Evolutionary conservation across 2,113 vertebrate genomes (phyloP).

Genomic region (Alligator sinensis): DNA sequence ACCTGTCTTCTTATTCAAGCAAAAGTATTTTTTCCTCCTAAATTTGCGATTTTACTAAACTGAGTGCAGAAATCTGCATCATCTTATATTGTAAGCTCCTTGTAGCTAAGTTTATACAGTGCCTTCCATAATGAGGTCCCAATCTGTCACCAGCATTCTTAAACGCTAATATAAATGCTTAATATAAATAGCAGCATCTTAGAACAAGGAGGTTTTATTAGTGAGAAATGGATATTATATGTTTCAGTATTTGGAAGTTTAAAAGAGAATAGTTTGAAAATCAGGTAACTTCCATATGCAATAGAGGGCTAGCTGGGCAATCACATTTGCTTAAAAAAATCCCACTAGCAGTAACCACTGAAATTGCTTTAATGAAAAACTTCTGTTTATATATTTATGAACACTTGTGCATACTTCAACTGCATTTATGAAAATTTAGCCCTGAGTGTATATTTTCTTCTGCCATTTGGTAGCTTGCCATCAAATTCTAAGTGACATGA

Average conservation of each 20-base stretch:
- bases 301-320: not conserved
- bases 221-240: not conserved
- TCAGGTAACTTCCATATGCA: not conserved
- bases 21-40: not conserved
- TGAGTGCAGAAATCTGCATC: accelerated
- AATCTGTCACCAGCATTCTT: not conserved
- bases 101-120: not conserved
- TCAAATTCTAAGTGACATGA: slow-evolving; percentile 77
- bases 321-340: not conserved
- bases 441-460: slow-evolving; percentile 70
- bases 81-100: not conserved
- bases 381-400: slow-evolving; percentile 37
- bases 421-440: slow-evolving; percentile 68
- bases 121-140: not conserved
- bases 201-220: not conserved
- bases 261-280: slow-evolving; percentile 8
- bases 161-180: not conserved
- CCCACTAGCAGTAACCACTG: slow-evolving; percentile 23
- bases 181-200: not conserved
- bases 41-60: not conserved
- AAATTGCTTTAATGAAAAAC: slow-evolving; percentile 41
- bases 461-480: slow-evolving; percentile 77
- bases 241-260: not conserved
- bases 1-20: not conserved
- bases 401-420: slow-evolving; percentile 30